phyloP scores from a whole-genome alignment of 2,797 vertebrate species.

The Numenius phaeopus region DNA sequence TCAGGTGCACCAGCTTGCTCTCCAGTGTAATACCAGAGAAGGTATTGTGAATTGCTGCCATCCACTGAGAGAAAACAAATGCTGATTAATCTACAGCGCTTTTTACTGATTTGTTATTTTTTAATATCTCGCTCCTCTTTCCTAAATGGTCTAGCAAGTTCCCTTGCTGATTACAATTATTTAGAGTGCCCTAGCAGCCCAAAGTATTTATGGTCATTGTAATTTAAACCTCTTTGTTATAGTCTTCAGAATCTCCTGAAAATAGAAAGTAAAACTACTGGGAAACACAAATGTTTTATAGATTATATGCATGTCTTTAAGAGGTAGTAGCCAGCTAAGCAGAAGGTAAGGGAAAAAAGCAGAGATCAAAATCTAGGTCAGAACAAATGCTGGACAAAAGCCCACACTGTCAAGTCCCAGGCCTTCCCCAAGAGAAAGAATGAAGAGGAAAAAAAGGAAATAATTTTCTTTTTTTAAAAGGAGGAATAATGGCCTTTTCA shows the following conservation, averaged over 20 bases:
- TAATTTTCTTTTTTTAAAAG: background rate
- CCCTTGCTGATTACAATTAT: background rate
- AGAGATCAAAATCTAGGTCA: conserved; percentile 74
- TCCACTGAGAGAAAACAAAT: background rate
- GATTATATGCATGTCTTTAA: conserved; percentile 20
- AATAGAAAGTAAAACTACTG: conserved; percentile 15
- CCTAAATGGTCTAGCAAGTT: background rate
- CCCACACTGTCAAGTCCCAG: background rate
- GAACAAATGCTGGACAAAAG: conserved; percentile 27
- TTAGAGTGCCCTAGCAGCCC: background rate
- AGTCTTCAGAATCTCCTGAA: background rate
- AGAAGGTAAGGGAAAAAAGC: conserved; percentile 34
- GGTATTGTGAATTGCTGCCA: background rate
- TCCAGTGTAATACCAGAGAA: background rate
- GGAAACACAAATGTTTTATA: conserved; percentile 36
- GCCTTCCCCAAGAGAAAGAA: conserved; percentile 16
- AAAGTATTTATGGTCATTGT: background rate
- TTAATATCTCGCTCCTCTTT: background rate
- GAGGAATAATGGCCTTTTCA: conserved; percentile 24
- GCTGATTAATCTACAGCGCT: background rate
- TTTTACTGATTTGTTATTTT: background rate
- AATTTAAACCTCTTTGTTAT: background rate
- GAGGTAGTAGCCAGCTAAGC: conserved; percentile 40
- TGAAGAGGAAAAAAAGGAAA: background rate
- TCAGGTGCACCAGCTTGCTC: background rate